Conservation (phyloP, 2,113 vertebrate species). For the Ariopsis seemanni region DNA sequence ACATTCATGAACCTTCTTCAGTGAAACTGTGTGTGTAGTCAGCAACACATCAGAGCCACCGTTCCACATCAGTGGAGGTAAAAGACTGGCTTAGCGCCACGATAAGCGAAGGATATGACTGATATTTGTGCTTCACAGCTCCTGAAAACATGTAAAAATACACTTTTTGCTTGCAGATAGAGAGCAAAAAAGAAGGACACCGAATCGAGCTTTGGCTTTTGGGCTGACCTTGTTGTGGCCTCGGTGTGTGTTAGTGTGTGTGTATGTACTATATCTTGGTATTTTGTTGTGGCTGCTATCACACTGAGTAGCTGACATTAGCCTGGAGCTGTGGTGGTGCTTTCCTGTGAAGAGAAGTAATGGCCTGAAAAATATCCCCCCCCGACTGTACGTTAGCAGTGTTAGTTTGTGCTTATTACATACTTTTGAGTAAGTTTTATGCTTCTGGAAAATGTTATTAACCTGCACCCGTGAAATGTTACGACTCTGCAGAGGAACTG, state of each 20-base stretch:
- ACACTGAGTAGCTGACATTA: slow-evolving; percentile 18
- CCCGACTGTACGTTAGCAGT: neutral
- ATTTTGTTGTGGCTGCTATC: neutral
- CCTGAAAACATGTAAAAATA: slow-evolving; percentile 37
- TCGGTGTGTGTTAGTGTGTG: neutral
- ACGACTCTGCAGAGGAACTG: slow-evolving; percentile 3
- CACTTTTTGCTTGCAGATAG: neutral
- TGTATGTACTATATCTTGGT: neutral
- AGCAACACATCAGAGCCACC: neutral
- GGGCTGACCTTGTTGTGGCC: neutral
- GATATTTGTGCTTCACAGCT: slow-evolving; percentile 47
- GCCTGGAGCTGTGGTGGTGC: neutral
- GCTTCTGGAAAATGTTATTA: slow-evolving; percentile 2
- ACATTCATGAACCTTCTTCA: neutral
- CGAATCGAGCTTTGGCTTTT: neutral
- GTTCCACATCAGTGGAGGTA: slow-evolving; percentile 27
- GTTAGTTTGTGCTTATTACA: neutral
- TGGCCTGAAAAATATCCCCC: neutral
- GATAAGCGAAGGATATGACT: slow-evolving; percentile 24
- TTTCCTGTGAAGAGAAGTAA: neutral
- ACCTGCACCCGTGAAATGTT: neutral
- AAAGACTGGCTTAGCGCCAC: slow-evolving; percentile 1
- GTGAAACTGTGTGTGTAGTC: neutral
- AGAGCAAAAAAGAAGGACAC: slow-evolving; percentile 22
- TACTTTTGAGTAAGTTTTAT: neutral